Conservation (phyloP, 1,140 invertebrate genomes). For the Phocides pigmalion region DNA sequence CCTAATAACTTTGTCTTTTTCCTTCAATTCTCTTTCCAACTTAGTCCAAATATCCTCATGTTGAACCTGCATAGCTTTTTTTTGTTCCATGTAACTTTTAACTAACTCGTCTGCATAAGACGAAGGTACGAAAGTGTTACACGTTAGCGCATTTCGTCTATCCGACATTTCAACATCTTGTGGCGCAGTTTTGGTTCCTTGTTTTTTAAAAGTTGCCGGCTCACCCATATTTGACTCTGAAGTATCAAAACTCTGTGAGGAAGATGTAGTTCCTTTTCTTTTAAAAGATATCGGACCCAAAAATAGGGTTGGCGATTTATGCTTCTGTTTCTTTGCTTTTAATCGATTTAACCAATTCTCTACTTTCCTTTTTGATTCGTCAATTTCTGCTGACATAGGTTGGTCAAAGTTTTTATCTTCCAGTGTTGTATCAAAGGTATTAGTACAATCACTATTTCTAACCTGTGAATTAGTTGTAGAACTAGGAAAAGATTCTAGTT, state of each 20-base stretch:
- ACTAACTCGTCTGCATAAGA: slow-evolving; percentile 50
- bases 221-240: no score
- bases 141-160: not conserved
- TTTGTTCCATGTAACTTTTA: slow-evolving; percentile 46
- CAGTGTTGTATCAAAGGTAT: no score
- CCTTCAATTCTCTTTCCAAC: slow-evolving; percentile 44
- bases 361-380: slow-evolving; percentile 57
- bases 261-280: slow-evolving; percentile 44
- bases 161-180: not conserved
- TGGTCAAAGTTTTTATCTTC: not conserved
- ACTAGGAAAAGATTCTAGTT: no score
- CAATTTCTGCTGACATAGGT: slow-evolving; percentile 26
- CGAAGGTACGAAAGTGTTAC: slow-evolving; percentile 42
- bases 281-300: slow-evolving; percentile 57
- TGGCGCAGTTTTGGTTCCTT: not conserved
- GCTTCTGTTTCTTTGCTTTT: slow-evolving; percentile 32
- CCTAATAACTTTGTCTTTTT: slow-evolving; percentile 40
- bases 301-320: slow-evolving; percentile 20
- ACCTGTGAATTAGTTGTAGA: no score
- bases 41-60: slow-evolving; percentile 46
- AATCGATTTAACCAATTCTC: slow-evolving; percentile 62
- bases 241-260: no score
- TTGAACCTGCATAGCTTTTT: slow-evolving; percentile 29
- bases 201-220: slow-evolving; percentile 15
- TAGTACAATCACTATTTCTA: no score